These are phyloP conservation scores for Xiphophorus couchianus DNA, from an alignment of 2,113 vertebrate genomes.

Conservation along the genomic window DNA sequence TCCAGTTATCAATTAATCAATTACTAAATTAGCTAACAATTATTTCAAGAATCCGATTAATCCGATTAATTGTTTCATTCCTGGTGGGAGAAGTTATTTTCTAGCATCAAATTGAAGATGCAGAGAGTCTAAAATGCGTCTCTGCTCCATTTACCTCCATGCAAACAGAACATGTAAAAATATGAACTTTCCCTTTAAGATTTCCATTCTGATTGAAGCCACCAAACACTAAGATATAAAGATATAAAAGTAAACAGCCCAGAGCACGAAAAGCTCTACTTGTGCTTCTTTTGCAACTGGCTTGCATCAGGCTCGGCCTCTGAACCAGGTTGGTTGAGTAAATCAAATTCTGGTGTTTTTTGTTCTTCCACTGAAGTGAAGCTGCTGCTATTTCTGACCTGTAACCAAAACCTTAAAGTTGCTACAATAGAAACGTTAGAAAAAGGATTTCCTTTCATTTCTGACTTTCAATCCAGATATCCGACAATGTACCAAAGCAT, in stretches of 20 bases:
- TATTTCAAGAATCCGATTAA: too few relatives aligned
- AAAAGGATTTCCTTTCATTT: not conserved
- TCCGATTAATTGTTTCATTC: too few relatives aligned
- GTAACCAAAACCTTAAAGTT: not conserved
- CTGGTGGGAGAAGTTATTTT: too few relatives aligned
- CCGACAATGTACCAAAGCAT: too few relatives aligned
- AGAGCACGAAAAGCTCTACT: not conserved
- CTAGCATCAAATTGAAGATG: too few relatives aligned
- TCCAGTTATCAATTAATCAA: too few relatives aligned
- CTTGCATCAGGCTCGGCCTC: constrained; percentile 13
- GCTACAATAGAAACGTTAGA: not conserved
- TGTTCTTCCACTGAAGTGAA: not conserved
- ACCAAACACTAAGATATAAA: not conserved
- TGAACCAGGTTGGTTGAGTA: not conserved
- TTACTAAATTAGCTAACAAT: too few relatives aligned
- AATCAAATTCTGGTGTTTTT: not conserved
- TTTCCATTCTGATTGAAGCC: not conserved
- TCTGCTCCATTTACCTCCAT: too few relatives aligned
- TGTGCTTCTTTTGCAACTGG: not conserved
- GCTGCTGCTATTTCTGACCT: not conserved
- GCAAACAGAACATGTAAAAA: too few relatives aligned
- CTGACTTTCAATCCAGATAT: not conserved
- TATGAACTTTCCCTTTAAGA: too few relatives aligned
- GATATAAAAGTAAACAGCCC: not conserved
- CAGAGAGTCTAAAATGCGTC: too few relatives aligned